Evolutionary conservation across 2,797 vertebrate genomes (phyloP), one percentile per base, ranked within the genome.

Genomic region (Heteromormyrus szaboi): DNA sequence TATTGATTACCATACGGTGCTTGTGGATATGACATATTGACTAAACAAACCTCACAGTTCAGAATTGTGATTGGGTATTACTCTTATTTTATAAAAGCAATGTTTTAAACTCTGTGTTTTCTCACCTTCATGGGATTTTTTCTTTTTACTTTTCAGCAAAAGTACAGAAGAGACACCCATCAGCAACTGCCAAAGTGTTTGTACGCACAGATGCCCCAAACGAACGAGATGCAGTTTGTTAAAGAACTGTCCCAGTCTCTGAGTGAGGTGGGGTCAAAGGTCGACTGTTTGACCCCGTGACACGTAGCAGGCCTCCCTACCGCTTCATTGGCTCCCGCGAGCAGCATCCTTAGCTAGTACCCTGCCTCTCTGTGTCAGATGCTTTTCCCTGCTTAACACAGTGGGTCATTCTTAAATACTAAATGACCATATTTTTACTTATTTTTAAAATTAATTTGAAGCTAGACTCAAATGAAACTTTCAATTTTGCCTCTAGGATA

Each of bases 201-300:
- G 81, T 92, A 91, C 29, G 88, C 91, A 5, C 90, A 90, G 65
- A 87, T 93, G 11, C 89, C 91, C 1, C 88, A 91, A 56, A 93
- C 91, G 9, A 53, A 88, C 7, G 90, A 93, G 81, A 93, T 89
- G 14, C 90, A 89, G 89, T 92, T 92, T 46, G 91, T 87, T 25
- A 92, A 93, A 91, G 91, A 92, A 11, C 41, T 92, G 88, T 62
- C 90, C 0, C 88, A 91, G 85, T 50, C 29, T 19, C 54, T 88
- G 85, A 97, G 96, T 90, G 94, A 96, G 96, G 96, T 97, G 50
- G 62, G 54, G n/a, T 48, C 72, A 79, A 79, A 79, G 17, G 17
- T n/a, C 37, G 19, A 14, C 65, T 37, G 29, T 72, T 72, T 72
- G 65, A 33, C 65, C 65, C 37, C 0, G 65, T 72, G 65, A 72